Evolutionary conservation across 2,888 invertebrate species (phyloP), one percentile per base, ranked within the genome.

Genomic region (Machimus rusticus): DNA sequence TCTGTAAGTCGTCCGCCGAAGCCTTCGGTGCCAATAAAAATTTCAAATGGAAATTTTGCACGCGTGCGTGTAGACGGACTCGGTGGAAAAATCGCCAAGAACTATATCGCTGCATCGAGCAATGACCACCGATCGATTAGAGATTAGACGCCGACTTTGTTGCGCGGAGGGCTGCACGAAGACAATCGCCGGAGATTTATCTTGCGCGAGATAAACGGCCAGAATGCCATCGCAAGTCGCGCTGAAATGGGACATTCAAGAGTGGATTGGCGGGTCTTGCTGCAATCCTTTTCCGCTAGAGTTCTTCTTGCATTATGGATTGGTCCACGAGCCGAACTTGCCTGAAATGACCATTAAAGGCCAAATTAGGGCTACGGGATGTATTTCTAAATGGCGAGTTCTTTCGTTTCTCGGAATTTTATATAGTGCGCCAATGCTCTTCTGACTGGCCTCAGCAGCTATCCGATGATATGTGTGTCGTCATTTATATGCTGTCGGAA

Each of bases 341-440:
- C 31, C 66, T n/a, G 31, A 9, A 43, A 87, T 87, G 43, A 74
- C 87, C 87, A 87, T 87, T 87, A 74, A 87, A 79, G 81, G 81
- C 46, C 74, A 74, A 87, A 87, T 87, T 87, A 81, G 87, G 87
- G 81, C 81, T 87, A 81, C 81, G 87, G 87, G 87, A 81, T 87
- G 55, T 87, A 34, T 6, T 78, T 19, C 51, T 86, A 51, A 86
- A 77, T 77, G 34, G 78, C 19, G n/a, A 23, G 46, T 37, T 51
- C 77, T 46, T 51, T 19, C 23, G 55, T 86, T 77, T 86, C 57
- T 86, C 31, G 23, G 85, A 85, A 85, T 46, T 37, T 31, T 39
- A 82, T 57, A 78, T 55, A 79, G 46, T 79, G 12, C 79, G 31
- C 79, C 28, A 23, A 12, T 28, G 66, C 19, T 66, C 23, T 2